Percentiles rank a stretch among this genome's conserved stretches.
Evolutionary conservation across 2,888 invertebrate species (phyloP).

Genomic region (Cistogaster globosa): DNA sequence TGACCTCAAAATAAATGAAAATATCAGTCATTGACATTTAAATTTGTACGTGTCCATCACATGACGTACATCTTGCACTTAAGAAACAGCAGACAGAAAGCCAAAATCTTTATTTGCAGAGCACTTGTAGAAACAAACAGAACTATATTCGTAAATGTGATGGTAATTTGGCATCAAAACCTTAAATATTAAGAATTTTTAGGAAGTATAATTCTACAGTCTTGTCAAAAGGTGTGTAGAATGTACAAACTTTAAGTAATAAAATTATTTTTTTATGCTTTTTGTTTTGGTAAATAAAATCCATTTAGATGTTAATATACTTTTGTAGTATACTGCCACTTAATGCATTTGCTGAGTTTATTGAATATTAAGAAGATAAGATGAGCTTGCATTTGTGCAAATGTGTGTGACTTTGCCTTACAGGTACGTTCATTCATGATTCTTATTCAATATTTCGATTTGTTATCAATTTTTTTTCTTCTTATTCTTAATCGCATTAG

Average conservation of each 20-base stretch:
- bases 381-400: slow-evolving; percentile 27
- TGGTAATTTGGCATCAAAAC: slow-evolving; percentile 31
- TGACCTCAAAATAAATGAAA: slow-evolving; percentile 45
- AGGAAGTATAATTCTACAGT: background rate
- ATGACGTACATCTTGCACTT: slow-evolving; percentile 31
- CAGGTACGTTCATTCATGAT: slow-evolving; percentile 48
- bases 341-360: slow-evolving; percentile 31
- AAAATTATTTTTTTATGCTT: no score
- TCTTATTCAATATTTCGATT: slow-evolving; percentile 63
- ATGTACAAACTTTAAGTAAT: no score
- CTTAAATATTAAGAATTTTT: slow-evolving; percentile 9
- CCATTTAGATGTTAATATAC: background rate
- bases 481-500: slow-evolving; percentile 46
- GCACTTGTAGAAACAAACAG: slow-evolving; percentile 36
- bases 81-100: slow-evolving; percentile 53
- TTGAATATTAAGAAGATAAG: slow-evolving; percentile 35
- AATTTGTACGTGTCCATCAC: slow-evolving; percentile 66
- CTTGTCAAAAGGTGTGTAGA: background rate
- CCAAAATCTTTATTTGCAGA: slow-evolving; percentile 51
- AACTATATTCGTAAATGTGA: slow-evolving; percentile 27
- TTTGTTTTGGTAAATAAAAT: background rate
- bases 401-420: slow-evolving; percentile 44
- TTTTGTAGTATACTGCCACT: slow-evolving; percentile 19
- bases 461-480: slow-evolving; percentile 25
- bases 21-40: slow-evolving; percentile 65